Base-by-base conservation (phyloP, 2,797 vertebrate genomes). In the Muscicapa comitata region DNA sequence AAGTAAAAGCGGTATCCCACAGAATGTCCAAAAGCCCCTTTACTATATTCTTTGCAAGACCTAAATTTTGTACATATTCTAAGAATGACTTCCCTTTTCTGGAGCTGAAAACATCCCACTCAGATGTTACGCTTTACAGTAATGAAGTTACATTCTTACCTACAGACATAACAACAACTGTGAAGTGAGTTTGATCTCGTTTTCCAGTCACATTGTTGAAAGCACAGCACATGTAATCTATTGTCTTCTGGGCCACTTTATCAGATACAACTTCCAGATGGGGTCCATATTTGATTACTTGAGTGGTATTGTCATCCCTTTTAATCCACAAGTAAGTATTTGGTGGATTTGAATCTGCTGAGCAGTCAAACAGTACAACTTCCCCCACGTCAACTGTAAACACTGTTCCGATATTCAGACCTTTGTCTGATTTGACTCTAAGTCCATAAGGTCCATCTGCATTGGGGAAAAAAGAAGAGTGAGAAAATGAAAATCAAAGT, bases 371-470 rank as follows among this genome's bases (percentile, higher is more conserved):
- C 85, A 98, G 98, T 67, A 98, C 97, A 75, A 98, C 97, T 96
- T 99, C 98, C 48, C 99, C 99, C 8, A 98, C 90, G 84, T 99
- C 99, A 84, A 99, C 98, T 38, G 99, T 99, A 95, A 99, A 99
- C 79, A 99, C 99, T 21, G 98, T 98, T 11, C 99, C 98, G 20
- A 98, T 98, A 73, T 98, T 98, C 81, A 99, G 97, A 71, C 99
- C 98, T 97, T 99, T 99, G 80, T 97, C 98, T 29, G 99, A 99
- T 97, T 98, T 99, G 93, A 99, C 99, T 91, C 97, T 98, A 96
- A 99, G 98, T 95, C 99, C 99, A 51, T 99, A 99, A 68, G 99
- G 99, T 35, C 99, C 99, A 97, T 99, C 99, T 99, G 97, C 48
- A 95, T 95, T 58, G 48, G 42, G 80, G 25, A 43, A 66, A 62